Evolutionary conservation across 2,113 vertebrate species (phyloP).

Genomic region (Boulengeromyrus knoepffleri): DNA sequence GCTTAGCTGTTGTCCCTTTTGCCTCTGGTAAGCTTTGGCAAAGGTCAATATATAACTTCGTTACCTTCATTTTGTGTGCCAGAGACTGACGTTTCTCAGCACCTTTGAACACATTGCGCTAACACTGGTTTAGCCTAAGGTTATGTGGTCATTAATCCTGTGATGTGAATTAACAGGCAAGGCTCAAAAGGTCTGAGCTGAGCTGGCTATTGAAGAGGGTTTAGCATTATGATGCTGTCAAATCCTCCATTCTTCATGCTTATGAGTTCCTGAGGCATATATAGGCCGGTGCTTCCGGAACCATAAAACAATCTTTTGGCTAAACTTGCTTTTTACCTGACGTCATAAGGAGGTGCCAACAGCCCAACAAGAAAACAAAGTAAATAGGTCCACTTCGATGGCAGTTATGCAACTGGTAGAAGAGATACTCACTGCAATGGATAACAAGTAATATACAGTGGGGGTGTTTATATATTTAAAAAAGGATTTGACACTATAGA

Average conservation of each 20-base stretch:
- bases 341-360: not conserved
- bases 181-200: not conserved
- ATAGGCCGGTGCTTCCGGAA: not conserved
- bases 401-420: not conserved
- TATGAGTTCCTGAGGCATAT: not conserved
- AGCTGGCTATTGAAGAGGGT: not conserved
- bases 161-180: not conserved
- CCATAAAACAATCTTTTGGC: not conserved
- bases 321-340: not conserved
- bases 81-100: not conserved
- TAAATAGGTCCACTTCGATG: not conserved
- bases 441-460: not conserved
- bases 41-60: not conserved
- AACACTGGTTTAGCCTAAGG: not conserved
- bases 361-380: not conserved
- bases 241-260: not conserved
- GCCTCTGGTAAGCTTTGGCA: not conserved
- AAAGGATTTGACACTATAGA: not conserved
- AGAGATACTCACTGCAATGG: not conserved
- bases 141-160: not conserved
- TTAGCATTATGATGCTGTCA: not conserved
- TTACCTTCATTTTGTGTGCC: not conserved
- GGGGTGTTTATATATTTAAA: not conserved
- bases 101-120: not conserved
- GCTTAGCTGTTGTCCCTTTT: not conserved